Conservation (phyloP, 2,888 invertebrate species). For the Melieria omissa region DNA sequence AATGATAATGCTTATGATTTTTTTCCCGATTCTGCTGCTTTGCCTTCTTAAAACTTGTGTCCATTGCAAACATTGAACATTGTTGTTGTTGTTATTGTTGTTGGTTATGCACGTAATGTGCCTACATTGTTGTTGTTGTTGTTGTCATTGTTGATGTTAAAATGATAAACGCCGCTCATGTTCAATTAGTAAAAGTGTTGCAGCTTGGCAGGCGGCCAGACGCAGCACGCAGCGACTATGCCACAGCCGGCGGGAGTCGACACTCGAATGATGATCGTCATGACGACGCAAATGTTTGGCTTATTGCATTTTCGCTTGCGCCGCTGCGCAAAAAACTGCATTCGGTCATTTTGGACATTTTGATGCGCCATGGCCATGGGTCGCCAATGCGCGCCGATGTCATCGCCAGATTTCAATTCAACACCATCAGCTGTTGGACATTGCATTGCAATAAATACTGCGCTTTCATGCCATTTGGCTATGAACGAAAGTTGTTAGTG, state of each 20-base stretch:
- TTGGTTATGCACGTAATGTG: not conserved
- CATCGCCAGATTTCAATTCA: too few species aligned
- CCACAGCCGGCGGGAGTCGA: not conserved
- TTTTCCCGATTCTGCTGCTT: conserved; percentile 45
- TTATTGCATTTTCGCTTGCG: too few species aligned
- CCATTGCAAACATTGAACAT: too few species aligned
- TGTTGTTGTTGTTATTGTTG: conserved; percentile 2
- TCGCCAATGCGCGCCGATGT: too few species aligned
- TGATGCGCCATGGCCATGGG: too few species aligned
- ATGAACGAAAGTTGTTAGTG: too few species aligned
- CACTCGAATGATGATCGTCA: not conserved
- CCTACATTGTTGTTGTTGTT: conserved; percentile 21
- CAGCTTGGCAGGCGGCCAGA: conserved; percentile 22
- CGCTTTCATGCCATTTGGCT: too few species aligned
- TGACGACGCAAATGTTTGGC: conserved; percentile 4
- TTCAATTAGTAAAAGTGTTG: conserved; percentile 58
- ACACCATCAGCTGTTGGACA: too few species aligned
- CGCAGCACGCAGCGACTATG: conserved; percentile 1
- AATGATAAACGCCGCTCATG: conserved; percentile 58
- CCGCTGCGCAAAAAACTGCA: too few species aligned
- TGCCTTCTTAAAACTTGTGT: conserved; percentile 18
- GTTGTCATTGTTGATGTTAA: conserved; percentile 45
- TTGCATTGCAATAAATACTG: too few species aligned
- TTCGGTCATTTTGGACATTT: too few species aligned
- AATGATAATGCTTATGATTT: conserved; percentile 61